Evolutionary conservation across 2,888 invertebrate species (phyloP), one percentile per base, ranked within the genome.

Genomic region (Baronia brevicornis): DNA sequence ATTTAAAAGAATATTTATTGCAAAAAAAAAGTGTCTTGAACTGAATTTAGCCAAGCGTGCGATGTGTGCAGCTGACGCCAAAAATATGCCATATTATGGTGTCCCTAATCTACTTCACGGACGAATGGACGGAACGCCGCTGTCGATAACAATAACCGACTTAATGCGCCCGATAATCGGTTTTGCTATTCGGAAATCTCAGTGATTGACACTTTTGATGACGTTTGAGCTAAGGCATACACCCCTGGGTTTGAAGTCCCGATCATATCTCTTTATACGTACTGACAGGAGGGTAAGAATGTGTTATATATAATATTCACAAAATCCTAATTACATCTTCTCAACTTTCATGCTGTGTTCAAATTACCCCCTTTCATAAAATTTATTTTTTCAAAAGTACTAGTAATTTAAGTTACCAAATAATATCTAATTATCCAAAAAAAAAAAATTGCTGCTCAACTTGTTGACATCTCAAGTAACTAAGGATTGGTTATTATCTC

Each of bases 101-200:
- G 80, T 75, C 77, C 80, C 79, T 82, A 80, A 80, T 80, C 79
- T 79, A 75, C 70, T 80, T 75, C 70, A 79, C 71, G 77, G 70
- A 72, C 53, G 66, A 68, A 47, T 62, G 72, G 67, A 57, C 66
- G 64, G 62, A 66, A 54, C 58, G 65, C 60, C 59, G 60, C 70
- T 72, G 78, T 73, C 80, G 77, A 74, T 79, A 77, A 82, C 77
- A 84, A 82, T 82, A 79, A 79, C 73, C 61, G 75, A 78, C 79
- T 80, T 80, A 82, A 82, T 82, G 78, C 65, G 62, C 68, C 67
- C 75, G 78, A 79, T 82, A 84, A 82, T 82, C 80, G 82, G 75
- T 77, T 84, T 78, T 71, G 69, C 77, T 78, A 78, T 82, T 79
- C 68, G 70, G 69, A 75, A 77, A 77, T 73, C 72, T 77, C 67